phyloP scores from a whole-genome alignment of 2,113 vertebrate genomes.

The Penelope pileata region DNA sequence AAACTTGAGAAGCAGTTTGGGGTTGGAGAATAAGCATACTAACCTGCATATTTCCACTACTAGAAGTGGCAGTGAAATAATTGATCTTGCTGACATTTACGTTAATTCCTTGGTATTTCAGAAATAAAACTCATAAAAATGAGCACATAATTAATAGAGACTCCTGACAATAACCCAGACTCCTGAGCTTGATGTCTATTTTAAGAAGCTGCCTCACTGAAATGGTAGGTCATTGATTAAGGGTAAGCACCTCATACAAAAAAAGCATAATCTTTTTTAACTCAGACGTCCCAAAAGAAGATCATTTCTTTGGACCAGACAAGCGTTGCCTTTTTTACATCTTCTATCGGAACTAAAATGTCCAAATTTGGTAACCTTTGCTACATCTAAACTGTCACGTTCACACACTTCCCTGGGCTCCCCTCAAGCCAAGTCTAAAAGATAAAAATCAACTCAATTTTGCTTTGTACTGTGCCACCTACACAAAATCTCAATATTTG shows the following conservation, averaged over 20 bases:
- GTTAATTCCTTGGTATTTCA: background rate
- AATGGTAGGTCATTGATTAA: background rate
- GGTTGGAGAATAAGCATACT: background rate
- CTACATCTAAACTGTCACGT: background rate
- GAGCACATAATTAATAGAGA: background rate
- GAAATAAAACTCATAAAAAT: background rate
- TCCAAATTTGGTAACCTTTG: background rate
- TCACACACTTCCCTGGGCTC: background rate
- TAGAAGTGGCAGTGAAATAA: background rate
- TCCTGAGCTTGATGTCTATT: background rate
- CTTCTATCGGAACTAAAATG: background rate
- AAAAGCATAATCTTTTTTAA: background rate
- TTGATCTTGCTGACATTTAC: background rate
- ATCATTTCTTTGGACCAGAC: background rate
- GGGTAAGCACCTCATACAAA: background rate
- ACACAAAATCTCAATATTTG: background rate
- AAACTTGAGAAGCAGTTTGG: background rate
- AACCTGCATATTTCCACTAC: background rate
- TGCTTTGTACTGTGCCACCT: background rate
- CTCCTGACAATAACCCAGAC: background rate
- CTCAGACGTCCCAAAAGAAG: background rate
- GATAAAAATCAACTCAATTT: background rate
- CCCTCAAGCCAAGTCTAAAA: background rate
- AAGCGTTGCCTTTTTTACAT: background rate
- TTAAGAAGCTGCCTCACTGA: background rate